Conservation (phyloP, 2,797 vertebrate species). For the Megalops cyprinoides region DNA sequence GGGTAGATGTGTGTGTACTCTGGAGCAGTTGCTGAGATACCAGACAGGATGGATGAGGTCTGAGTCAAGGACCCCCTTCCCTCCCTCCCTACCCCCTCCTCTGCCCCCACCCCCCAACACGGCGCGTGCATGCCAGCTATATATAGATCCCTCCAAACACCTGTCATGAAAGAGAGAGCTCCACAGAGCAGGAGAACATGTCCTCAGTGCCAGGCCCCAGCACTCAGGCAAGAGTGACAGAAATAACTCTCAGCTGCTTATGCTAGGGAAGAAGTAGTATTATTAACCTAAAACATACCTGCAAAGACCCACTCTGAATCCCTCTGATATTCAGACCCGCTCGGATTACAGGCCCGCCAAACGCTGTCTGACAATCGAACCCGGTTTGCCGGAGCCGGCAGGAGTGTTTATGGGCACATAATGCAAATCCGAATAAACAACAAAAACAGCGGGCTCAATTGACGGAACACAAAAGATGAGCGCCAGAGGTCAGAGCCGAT, state of each 20-base stretch:
- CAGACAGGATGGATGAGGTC: slow-evolving; percentile 6
- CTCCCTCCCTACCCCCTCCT: neutral
- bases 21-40: neutral
- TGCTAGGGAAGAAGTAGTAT: neutral
- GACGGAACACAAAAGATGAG: neutral
- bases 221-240: slow-evolving; percentile 58
- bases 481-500: neutral
- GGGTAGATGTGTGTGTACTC: neutral
- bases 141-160: slow-evolving; percentile 64
- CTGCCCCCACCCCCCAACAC: slow-evolving; percentile 42
- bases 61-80: too few relatives aligned
- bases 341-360: neutral
- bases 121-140: slow-evolving; percentile 56
- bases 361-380: neutral
- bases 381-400: neutral
- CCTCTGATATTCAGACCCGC: neutral
- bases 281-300: neutral
- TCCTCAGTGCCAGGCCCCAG: slow-evolving; percentile 43
- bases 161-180: slow-evolving; percentile 59
- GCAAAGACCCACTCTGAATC: neutral
- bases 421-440: neutral
- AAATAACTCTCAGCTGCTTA: slow-evolving; percentile 57
- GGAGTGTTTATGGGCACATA: neutral
- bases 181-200: slow-evolving; percentile 46
- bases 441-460: neutral